Evolutionary conservation across 2,888 invertebrate genomes (phyloP).

Genomic region (Polydrusus pterygomalis): DNA sequence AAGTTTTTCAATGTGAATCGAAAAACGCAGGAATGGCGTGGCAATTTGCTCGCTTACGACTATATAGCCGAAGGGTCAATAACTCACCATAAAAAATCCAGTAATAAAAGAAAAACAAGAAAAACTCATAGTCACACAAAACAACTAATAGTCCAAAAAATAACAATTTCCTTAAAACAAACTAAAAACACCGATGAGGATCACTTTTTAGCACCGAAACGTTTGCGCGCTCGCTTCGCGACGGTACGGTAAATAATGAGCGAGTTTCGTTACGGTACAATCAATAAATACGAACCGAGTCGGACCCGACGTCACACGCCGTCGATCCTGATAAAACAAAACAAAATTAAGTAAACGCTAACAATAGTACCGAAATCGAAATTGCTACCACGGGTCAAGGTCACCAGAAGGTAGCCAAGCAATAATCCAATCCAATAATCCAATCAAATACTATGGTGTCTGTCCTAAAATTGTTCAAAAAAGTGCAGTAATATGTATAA

Average conservation of each 20-base stretch:
- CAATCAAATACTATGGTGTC: no score
- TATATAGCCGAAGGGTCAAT: no score
- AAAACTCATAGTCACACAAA: constrained; percentile 27
- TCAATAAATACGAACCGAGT: constrained; percentile 22
- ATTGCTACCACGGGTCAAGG: background rate
- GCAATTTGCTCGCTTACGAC: no score
- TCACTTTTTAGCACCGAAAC: constrained; percentile 30
- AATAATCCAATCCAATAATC: no score
- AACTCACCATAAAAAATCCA: constrained; percentile 56
- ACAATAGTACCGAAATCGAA: background rate
- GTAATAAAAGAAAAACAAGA: constrained; percentile 28
- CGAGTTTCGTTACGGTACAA: background rate
- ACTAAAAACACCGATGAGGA: constrained; percentile 7
- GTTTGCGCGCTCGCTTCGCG: background rate
- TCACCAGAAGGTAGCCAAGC: background rate
- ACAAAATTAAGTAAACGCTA: constrained; percentile 1
- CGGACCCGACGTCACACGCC: background rate
- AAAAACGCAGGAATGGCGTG: no score
- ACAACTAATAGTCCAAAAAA: no score
- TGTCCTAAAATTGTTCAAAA: no score
- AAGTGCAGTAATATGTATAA: no score
- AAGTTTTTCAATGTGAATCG: no score
- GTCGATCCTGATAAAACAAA: constrained; percentile 2
- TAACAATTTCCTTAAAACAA: constrained; percentile 7
- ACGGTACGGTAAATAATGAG: constrained; percentile 3